Conservation (phyloP, 2,888 invertebrate species). For the Eubasilissa splendida region DNA sequence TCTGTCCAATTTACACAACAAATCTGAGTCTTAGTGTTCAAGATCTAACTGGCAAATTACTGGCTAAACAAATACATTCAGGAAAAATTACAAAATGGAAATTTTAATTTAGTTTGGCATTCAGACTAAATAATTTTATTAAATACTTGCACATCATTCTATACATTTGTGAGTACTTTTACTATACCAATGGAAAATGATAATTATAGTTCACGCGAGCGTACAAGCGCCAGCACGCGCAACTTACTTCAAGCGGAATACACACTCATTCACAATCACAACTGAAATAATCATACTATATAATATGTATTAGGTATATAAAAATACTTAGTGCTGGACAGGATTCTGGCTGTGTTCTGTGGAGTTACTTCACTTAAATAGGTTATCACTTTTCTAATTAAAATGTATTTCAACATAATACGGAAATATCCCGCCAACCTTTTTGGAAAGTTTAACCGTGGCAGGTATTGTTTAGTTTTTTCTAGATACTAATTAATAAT, state of each 20-base stretch:
- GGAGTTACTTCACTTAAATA: slow-evolving; percentile 8
- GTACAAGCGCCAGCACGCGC: not conserved
- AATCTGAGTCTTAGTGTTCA: slow-evolving; percentile 2
- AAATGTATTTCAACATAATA: no score
- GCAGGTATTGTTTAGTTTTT: no score
- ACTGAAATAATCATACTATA: not conserved
- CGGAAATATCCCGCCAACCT: no score
- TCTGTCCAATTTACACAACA: not conserved
- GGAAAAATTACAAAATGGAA: slow-evolving; percentile 23
- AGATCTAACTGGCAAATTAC: slow-evolving; percentile 20
- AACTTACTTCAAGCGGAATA: not conserved
- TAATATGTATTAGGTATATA: slow-evolving; percentile 21
- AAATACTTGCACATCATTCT: slow-evolving; percentile 34
- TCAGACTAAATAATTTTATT: slow-evolving; percentile 41
- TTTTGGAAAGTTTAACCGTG: no score
- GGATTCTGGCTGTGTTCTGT: not conserved
- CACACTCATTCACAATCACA: not conserved
- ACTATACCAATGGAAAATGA: slow-evolving; percentile 17
- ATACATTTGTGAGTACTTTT: slow-evolving; percentile 31
- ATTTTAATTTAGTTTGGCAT: slow-evolving; percentile 44
- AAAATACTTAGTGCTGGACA: slow-evolving; percentile 20
- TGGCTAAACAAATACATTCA: slow-evolving; percentile 1
- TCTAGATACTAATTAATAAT: no score
- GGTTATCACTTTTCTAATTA: slow-evolving; percentile 12
- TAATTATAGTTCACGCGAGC: not conserved